Evolutionary conservation across 37 sponge, comb jelly and placozoan species (phyloP), one percentile per base, ranked within the genome.

Genomic region (Chondrilla cf. caribensis): DNA sequence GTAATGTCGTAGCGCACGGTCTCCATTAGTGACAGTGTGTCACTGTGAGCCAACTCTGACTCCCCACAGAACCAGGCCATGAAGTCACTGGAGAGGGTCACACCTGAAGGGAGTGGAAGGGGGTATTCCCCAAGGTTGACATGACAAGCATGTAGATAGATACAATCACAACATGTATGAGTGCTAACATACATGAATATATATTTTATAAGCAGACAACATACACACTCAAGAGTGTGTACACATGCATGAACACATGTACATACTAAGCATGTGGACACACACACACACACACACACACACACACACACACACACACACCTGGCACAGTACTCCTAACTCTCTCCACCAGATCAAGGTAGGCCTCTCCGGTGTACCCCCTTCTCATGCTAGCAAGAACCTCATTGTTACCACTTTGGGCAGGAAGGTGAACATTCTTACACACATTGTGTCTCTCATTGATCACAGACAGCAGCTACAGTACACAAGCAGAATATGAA

Each of bases 61-160:
- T 92, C 93, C 0, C 89, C 93, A 80, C 93, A 92, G 75, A 92
- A 92, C 38, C 93, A 89, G 75, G 80, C 70, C 0, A 92, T 92
- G 64, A 92, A 86, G 79, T 92, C 93, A 86, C 87, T 86, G 19
- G 87, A 86, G 6, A 92, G 58, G 35, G 84, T 65, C 14, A 86
- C 93, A 40, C 58, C 93, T 91, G 83, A 8, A 51, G 37, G 4
- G 1, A 54, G 68, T 60, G 64, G 25, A 28, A 81, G 33, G 54
- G 57, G 3, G 21, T 17, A 72, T 2, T n/a, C 39, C 58, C 35
- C 17, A 19, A 77, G 58, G n/a, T n/a, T n/a, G n/a, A n/a, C n/a
- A n/a, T n/a, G n/a, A n/a, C n/a, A 11, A 36, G n/a, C 0, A 31
- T 24, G 37, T 1, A 41, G 81, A 81, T 21, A 58, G 66, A 15